Percentiles rank a stretch among this genome's conserved stretches.
Evolutionary conservation across 35 echinoderm and acorn worm species (phyloP).

Genomic region (Ophioderma brevispina): DNA sequence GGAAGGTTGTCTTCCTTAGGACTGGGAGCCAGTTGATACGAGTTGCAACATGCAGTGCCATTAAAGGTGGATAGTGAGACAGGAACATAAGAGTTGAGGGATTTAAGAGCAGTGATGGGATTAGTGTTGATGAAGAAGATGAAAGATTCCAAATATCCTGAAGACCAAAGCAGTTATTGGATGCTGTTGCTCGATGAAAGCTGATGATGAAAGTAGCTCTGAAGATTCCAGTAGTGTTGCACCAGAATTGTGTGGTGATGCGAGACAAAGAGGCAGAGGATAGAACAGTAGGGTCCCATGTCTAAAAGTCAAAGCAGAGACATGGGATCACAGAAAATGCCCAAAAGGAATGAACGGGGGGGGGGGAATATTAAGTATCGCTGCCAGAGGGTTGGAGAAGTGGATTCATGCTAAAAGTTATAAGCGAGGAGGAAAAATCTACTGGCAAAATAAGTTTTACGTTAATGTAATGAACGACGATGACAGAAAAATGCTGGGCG

Average conservation of each 20-base stretch:
- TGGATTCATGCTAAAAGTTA: neutral
- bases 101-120: neutral
- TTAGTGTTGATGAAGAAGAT: neutral
- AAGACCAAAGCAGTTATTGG: neutral
- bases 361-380: neutral
- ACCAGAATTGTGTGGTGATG: neutral
- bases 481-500: neutral
- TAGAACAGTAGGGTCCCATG: neutral
- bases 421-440: neutral
- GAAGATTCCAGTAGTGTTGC: neutral
- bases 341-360: too few relatives aligned
- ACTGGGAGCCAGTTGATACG: slow-evolving; percentile 30
- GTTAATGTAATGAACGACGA: neutral
- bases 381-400: neutral
- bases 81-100: neutral
- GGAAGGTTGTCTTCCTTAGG: slow-evolving; percentile 41
- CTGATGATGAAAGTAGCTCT: slow-evolving; percentile 8
- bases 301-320: neutral
- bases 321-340: too few relatives aligned
- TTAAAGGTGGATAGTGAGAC: neutral
- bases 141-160: neutral
- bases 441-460: slow-evolving; percentile 5
- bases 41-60: slow-evolving; percentile 14
- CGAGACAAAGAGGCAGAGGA: neutral
- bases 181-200: neutral